Conservation (phyloP, 2,113 vertebrate genomes). For the Perca schrenkii region DNA sequence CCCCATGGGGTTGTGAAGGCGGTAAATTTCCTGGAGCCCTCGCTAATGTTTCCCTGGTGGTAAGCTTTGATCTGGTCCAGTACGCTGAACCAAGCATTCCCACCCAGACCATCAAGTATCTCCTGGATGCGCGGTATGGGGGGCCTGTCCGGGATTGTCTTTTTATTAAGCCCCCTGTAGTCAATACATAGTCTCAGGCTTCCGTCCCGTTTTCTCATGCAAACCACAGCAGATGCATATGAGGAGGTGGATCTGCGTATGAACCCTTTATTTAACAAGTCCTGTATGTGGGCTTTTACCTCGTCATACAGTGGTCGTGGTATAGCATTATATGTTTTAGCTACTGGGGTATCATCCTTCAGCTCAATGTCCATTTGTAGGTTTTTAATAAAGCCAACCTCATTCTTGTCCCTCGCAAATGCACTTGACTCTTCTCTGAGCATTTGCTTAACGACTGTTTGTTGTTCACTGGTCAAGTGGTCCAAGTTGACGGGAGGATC, state of each 20-base stretch:
- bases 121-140: constrained; percentile 29
- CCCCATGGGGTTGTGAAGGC: constrained; percentile 22
- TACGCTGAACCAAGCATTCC: constrained; percentile 9
- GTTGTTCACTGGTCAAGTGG: no score
- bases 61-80: constrained; percentile 24
- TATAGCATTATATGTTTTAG: constrained; percentile 17
- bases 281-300: background rate
- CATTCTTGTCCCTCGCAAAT: no score
- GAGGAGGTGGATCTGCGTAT: no score
- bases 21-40: constrained; percentile 6
- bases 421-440: no score
- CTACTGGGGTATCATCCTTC: background rate
- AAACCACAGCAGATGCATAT: constrained; percentile 12
- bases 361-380: constrained; percentile 2
- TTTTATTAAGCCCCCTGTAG: constrained; percentile 19
- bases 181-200: background rate
- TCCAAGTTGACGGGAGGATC: no score
- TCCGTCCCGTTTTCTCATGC: background rate
- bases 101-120: constrained; percentile 25
- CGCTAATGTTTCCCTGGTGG: constrained; percentile 13
- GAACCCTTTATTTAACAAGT: background rate
- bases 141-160: constrained; percentile 10
- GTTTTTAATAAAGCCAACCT: no score
- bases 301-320: background rate
- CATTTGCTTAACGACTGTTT: no score